Base-by-base conservation (phyloP, 2,113 vertebrate genomes). In the Siniperca knerii region DNA sequence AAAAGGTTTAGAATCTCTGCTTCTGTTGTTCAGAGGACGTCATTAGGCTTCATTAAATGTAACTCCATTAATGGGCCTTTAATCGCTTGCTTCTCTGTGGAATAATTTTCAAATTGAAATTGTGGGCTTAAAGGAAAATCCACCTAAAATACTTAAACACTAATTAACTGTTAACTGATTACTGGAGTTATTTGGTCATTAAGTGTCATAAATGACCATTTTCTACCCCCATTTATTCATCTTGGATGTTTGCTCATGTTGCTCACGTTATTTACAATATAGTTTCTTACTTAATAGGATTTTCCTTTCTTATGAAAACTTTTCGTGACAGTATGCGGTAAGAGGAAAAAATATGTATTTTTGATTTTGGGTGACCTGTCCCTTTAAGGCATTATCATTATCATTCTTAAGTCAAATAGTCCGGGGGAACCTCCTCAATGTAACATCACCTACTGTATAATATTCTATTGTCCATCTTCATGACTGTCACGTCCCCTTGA, bases 11-110 rank as follows among this genome's bases (percentile, higher is more conserved):
- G 35, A 85, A 40, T 80, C 72, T 52, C 44, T 58, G 54, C 79
- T 21, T 67, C 65, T 67, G 54, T 62, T 75, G 37, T 83, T 83
- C 33, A 57, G 55, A 83, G 40, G 29, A 55, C 70, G 72, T 77
- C 50, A 71, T 77, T 71, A 40, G 67, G 37, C 50, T 67, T 55
- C 37, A 78, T 83, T 75, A 86, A 62, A 74, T 52, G 10, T 8
- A 37, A 40, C 2, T 73, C 33, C 4, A 21, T 21, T 72, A 75
- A 86, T 64, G 35, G 12, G 58, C 40, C 40, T 37, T 54, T 44
- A 64, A 71, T 33, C 62, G 37, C 29, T 52, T 80, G 11, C 44
- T 50, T 71, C 55, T 61, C 33, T 75, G 55, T 48, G 29, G 54
- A 5, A 70, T 64, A 2, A 42, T 66, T 68, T 65, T 71, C 33